phyloP scores from a whole-genome alignment of 2,113 vertebrate genomes.

The Alces alces region DNA sequence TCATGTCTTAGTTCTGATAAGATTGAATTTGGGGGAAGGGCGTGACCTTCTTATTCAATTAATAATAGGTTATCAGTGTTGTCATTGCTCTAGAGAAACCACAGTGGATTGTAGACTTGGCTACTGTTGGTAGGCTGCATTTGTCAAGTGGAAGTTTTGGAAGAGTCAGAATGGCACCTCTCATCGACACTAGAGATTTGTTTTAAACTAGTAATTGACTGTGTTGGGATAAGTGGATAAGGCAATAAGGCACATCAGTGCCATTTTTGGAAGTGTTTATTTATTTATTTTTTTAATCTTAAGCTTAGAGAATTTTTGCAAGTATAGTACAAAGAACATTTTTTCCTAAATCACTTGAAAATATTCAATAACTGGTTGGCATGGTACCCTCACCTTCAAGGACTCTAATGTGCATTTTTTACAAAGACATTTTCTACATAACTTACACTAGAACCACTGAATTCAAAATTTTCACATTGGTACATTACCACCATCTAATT shows the following conservation, averaged over 20 bases:
- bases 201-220: neutral
- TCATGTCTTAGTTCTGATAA: conserved; percentile 38
- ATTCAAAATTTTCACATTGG: neutral
- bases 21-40: neutral
- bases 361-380: neutral
- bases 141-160: neutral
- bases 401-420: neutral
- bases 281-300: neutral
- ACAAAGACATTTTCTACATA: neutral
- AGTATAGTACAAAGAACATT: neutral
- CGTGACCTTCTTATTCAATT: conserved; percentile 42
- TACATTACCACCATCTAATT: neutral
- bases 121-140: neutral
- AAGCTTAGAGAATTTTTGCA: neutral
- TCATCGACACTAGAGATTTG: neutral
- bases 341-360: neutral
- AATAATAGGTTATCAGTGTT: neutral
- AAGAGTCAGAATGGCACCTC: neutral
- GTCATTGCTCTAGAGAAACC: neutral
- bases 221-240: neutral
- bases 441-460: neutral
- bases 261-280: neutral
- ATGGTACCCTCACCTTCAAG: neutral
- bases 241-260: neutral
- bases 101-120: neutral